Percentiles rank a stretch among this genome's conserved stretches.
phyloP scores from a whole-genome alignment of 2,888 invertebrate genomes.

The Malacosoma neustria region DNA sequence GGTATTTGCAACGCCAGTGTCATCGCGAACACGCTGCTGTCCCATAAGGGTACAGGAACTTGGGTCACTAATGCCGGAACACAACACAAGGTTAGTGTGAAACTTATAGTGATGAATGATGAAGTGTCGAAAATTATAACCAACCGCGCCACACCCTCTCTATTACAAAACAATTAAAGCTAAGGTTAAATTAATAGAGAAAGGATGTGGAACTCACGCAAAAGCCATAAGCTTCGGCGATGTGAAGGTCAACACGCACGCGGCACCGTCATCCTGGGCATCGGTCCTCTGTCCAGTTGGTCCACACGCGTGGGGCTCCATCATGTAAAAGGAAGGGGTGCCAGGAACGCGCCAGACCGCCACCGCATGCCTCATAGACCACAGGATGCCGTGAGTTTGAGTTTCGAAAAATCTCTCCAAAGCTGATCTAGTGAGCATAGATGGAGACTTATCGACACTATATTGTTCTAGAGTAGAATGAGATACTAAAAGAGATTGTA shows the following conservation, averaged over 20 bases:
- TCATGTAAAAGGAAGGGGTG: slow-evolving; percentile 49
- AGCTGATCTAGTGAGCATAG: slow-evolving; percentile 43
- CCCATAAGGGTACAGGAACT: no score
- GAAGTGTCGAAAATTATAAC: neutral
- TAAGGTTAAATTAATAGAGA: no score
- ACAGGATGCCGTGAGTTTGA: slow-evolving; percentile 70
- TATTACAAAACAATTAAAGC: no score
- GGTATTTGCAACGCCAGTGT: no score
- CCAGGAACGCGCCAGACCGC: slow-evolving; percentile 46
- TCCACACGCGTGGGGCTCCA: slow-evolving; percentile 62
- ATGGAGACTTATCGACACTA: no score
- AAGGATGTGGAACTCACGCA: slow-evolving; percentile 53
- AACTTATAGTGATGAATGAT: neutral
- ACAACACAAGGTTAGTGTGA: neutral
- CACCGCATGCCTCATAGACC: slow-evolving; percentile 58
- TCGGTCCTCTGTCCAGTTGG: slow-evolving; percentile 47
- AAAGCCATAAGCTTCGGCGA: slow-evolving; percentile 61
- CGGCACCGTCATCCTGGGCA: slow-evolving; percentile 60
- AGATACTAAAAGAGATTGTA: no score
- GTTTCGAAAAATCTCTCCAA: slow-evolving; percentile 74
- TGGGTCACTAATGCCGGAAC: no score
- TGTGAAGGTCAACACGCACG: slow-evolving; percentile 69
- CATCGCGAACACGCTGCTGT: no score
- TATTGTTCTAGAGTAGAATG: no score
- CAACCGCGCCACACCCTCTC: no score